Evolutionary conservation across 2,113 vertebrate species (phyloP), one percentile per base, ranked within the genome.

Genomic region (Coryphaenoides rupestris): DNA sequence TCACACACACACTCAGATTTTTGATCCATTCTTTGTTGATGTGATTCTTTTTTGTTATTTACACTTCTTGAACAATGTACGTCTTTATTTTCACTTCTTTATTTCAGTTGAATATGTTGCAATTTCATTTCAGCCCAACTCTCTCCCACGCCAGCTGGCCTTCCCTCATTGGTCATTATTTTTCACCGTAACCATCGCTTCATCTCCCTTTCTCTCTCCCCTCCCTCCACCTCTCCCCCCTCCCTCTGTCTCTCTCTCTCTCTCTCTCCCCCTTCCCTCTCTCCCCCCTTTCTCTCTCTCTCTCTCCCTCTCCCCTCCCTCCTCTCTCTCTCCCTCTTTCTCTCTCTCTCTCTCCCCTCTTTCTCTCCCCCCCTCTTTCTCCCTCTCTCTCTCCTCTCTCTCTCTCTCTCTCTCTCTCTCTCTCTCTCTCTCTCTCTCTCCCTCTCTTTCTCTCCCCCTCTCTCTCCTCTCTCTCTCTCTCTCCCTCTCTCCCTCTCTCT

Each of bases 401-500:
- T 33, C 24, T 19, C 56, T 33, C 24, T 17, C 23, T n/a, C 56
- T 17, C 21, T 23, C 7, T 56, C 21, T 13, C 22, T 17, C 22
- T 5, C 19, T 3, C 19, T 23, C 22, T 15, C 3, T 4, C 16
- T 17, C 15, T 26, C 24, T 26, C 24, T 6, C 24, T 26, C 24
- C 6, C 24, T 58, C 24, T 17, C 24, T 58, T 15, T n/a, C 12
- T 58, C 56, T 4, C 21, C 1, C 14, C 13, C 22, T 14, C 56
- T 17, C 24, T 58, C 56, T n/a, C 1, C 14, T 5, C 22, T 14
- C 56, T 17, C 24, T 58, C 56, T n/a, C 15, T 33, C 56, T 33
- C 56, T 33, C 56, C 9, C 56, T 28, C 56, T n/a, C 55, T 10
- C 23, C 17, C 56, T 28, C 56, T 28, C 23, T 58, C 56, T 28